Percentiles rank a stretch among this genome's conserved stretches.
Conservation (phyloP, 2,797 vertebrate genomes). For the Miichthys miiuy region DNA sequence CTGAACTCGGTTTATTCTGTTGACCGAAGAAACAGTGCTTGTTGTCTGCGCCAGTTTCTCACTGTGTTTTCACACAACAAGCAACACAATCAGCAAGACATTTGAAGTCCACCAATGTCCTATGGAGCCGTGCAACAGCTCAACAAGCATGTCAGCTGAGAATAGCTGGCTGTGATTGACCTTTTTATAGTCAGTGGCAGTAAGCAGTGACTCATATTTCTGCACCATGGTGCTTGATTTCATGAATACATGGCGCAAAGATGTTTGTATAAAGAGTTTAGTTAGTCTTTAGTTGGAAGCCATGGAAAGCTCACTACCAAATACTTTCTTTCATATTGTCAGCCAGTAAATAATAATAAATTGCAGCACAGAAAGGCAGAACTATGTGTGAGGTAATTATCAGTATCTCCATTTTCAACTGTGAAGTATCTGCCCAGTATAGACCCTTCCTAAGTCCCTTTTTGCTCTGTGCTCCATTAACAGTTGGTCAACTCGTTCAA, state of each 20-base stretch:
- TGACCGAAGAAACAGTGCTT: not conserved
- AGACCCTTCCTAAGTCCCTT: too few species aligned
- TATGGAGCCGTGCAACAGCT: slow-evolving; percentile 5
- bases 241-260: slow-evolving; percentile 2
- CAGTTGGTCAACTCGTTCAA: too few species aligned
- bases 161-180: slow-evolving; percentile 10
- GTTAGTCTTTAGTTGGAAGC: not conserved
- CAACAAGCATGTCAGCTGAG: slow-evolving; percentile 5
- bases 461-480: too few species aligned
- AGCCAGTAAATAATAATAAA: not conserved
- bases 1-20: not conserved
- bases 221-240: not conserved
- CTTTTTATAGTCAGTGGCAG: slow-evolving; percentile 21
- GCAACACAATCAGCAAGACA: slow-evolving; percentile 23
- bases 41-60: not conserved
- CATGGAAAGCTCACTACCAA: not conserved
- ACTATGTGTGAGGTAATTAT: too few species aligned
- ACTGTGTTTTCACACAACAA: slow-evolving; percentile 13
- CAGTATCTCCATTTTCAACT: too few species aligned
- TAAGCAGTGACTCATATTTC: slow-evolving; percentile 9
- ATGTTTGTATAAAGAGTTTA: not conserved
- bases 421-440: too few species aligned
- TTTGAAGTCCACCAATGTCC: slow-evolving; percentile 17
- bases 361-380: not conserved
- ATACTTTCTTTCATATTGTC: not conserved